Evolutionary conservation across 2,797 vertebrate genomes (phyloP).

Genomic region (Borostomias antarcticus): DNA sequence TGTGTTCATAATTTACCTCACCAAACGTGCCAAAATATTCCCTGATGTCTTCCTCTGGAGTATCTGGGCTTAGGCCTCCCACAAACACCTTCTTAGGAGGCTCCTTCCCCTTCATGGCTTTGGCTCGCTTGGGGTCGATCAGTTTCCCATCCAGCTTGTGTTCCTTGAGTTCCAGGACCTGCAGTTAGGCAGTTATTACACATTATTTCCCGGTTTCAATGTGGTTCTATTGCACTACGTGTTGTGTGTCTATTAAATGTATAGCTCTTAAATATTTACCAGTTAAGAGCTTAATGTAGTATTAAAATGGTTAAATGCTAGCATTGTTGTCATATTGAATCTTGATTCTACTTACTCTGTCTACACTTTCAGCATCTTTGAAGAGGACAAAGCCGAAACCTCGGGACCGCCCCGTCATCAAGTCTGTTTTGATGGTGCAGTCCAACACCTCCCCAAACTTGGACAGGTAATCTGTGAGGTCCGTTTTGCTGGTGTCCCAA

Average conservation of each 20-base stretch:
- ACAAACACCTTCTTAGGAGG: constrained; percentile 89
- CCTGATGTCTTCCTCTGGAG: constrained; percentile 86
- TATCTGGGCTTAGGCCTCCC: constrained; percentile 86
- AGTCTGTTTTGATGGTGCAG: constrained; percentile 89
- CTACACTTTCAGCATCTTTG: constrained; percentile 86
- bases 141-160: constrained; percentile 88
- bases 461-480: constrained; percentile 85
- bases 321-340: background rate
- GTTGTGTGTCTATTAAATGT: background rate
- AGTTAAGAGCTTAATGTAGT: background rate
- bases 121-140: constrained; percentile 88
- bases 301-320: background rate
- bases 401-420: constrained; percentile 84
- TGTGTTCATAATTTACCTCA: constrained; percentile 66
- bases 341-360: constrained; percentile 72
- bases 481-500: constrained; percentile 91
- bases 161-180: constrained; percentile 87
- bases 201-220: background rate
- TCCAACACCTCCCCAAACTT: constrained; percentile 88
- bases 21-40: constrained; percentile 86
- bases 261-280: background rate
- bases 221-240: background rate
- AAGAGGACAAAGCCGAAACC: constrained; percentile 90
- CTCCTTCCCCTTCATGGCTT: constrained; percentile 87
- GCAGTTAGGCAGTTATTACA: constrained; percentile 11